These are phyloP conservation scores for Apis laboriosa DNA, from an alignment of 1,140 invertebrate genomes.

Conservation along the genomic window DNA sequence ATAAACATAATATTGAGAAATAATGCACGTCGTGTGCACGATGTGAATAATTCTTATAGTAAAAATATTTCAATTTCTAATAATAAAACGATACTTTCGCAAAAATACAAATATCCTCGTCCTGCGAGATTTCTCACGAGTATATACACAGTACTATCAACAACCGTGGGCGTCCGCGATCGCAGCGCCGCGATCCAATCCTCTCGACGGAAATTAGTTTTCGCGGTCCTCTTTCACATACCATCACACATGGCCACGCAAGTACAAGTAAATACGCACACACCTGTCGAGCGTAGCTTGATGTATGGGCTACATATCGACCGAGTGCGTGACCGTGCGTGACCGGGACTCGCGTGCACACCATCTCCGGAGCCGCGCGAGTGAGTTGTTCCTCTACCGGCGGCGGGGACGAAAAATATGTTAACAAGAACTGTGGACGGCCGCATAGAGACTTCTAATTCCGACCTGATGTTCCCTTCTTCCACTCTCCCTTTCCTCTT, in stretches of 20 bases:
- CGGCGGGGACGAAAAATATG: slow-evolving; percentile 62
- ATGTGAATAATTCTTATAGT: not conserved
- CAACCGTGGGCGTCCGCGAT: not conserved
- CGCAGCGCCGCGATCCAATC: not conserved
- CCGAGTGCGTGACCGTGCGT: slow-evolving; percentile 59
- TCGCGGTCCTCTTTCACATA: slow-evolving; percentile 16
- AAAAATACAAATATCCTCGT: too few relatives aligned
- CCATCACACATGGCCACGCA: not conserved
- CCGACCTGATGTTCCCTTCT: slow-evolving; percentile 3
- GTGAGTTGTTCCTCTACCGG: slow-evolving; percentile 53
- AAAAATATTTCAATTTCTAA: too few relatives aligned
- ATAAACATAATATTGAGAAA: not conserved
- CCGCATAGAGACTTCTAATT: slow-evolving; percentile 56
- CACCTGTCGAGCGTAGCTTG: slow-evolving; percentile 24
- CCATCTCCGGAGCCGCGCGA: slow-evolving; percentile 26
- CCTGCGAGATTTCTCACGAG: too few relatives aligned
- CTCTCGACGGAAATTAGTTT: slow-evolving; percentile 40
- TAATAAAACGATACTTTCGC: too few relatives aligned
- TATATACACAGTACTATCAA: not conserved
- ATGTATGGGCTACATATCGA: slow-evolving; percentile 58
- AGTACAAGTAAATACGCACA: not conserved
- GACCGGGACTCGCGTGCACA: slow-evolving; percentile 62
- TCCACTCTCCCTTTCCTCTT: not conserved
- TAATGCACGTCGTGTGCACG: not conserved
- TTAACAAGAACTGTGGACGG: slow-evolving; percentile 62